A percentile compares a stretch with the other conserved stretches of the same genome.
Conservation (phyloP, 1,140 invertebrate species). For the Metaphire vulgaris region DNA sequence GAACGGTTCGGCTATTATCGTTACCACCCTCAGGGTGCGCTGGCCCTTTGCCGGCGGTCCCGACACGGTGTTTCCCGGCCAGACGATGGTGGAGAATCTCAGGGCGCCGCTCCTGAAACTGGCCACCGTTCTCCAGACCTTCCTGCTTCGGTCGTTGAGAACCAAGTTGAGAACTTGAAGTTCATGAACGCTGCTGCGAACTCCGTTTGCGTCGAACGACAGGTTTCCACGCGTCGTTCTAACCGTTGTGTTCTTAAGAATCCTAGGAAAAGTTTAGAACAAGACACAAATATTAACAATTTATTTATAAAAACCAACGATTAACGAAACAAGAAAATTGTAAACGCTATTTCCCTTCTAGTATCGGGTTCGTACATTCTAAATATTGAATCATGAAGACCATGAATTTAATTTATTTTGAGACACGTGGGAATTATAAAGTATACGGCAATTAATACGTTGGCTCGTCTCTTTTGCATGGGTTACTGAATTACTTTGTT, state of each 20-base stretch:
- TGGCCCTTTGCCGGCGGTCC: slow-evolving; percentile 47
- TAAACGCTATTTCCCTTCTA: no score
- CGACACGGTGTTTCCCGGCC: slow-evolving; percentile 65
- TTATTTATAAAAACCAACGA: no score
- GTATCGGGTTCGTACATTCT: no score
- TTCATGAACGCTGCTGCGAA: not conserved
- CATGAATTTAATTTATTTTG: no score
- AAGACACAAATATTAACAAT: no score
- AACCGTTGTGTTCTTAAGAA: not conserved
- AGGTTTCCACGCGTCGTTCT: not conserved
- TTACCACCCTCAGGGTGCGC: slow-evolving; percentile 72
- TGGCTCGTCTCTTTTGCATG: no score
- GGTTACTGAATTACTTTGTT: no score
- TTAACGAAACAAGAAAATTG: no score
- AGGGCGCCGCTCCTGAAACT: slow-evolving; percentile 69
- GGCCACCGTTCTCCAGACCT: slow-evolving; percentile 65
- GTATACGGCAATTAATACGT: no score
- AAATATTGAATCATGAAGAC: no score
- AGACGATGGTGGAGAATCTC: slow-evolving; percentile 73
- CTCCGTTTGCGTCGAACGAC: not conserved
- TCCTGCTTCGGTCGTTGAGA: slow-evolving; percentile 26
- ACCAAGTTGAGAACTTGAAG: not conserved
- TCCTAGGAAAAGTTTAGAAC: not conserved
- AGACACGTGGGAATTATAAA: no score
- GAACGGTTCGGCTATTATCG: slow-evolving; percentile 59